Base-by-base conservation (phyloP, 2,797 vertebrate genomes). In the Pelodytes ibericus region DNA sequence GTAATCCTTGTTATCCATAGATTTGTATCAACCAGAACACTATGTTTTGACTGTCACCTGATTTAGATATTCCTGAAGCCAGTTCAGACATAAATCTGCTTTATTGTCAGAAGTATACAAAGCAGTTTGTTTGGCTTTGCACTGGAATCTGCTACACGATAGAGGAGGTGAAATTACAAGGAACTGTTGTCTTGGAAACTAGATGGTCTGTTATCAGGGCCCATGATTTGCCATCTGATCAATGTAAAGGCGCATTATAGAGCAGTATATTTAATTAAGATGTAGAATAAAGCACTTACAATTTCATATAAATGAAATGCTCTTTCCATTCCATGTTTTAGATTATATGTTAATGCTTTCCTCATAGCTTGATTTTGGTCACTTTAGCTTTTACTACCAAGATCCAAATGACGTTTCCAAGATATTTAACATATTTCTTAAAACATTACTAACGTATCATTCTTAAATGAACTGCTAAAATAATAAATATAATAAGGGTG, bases 141-240 rank as follows among this genome's bases (percentile, higher is more conserved):
- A 33, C 25, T 30, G 20, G 22, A 33, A 74, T 74, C 25, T 66
- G n/a, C 22, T 49, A 3, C 27, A 74, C 57, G 44, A 67, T 60
- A 25, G 20, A 60, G 39, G 72, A 56, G 57, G 39, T 58, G 72
- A 74, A 66, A 41, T 59, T 75, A 26, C 30, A 62, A 36, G 18
- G 25, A 61, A 56, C 57, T 64, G 59, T 71, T 57, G 59, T 76
- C 74, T 56, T 63, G 67, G 66, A 63, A 70, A 76, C 66, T 9
- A 51, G 47, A 76, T 41, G 47, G 25, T 57, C 58, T 61, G 25
- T 20, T 47, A 62, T 62, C 11, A 56, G 22, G n/a, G 51, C 26
- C 6, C 2, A n/a, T 9, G 3, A 51, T 69, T 49, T 49, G 60
- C 33, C n/a, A 15, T 27, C 16, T 59, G 7, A 22, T 26, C 26